Conservation (phyloP, 1,140 invertebrate genomes). For the Drosophila virilis region DNA sequence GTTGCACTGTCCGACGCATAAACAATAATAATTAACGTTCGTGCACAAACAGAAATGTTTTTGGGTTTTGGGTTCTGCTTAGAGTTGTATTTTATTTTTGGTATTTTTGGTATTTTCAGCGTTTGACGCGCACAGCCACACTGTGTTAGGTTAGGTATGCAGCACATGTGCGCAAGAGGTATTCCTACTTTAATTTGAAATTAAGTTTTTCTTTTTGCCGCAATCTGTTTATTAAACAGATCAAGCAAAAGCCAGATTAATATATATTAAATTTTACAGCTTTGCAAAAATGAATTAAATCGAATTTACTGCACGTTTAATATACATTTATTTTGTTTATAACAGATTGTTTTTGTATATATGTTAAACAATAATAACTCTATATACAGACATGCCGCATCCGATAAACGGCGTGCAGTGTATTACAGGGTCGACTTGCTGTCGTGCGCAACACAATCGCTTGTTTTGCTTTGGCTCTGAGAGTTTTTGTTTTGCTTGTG, state of each 20-base stretch:
- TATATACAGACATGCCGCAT: too few species aligned
- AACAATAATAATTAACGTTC: conserved; percentile 37
- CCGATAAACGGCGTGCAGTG: conserved; percentile 3
- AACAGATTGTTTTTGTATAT: too few species aligned
- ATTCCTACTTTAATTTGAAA: too few species aligned
- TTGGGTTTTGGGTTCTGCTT: neutral
- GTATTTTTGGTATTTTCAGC: conserved; percentile 30
- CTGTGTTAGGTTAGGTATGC: neutral
- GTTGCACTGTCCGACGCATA: conserved; percentile 16
- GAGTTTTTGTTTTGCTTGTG: conserved; percentile 27
- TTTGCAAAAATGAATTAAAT: too few species aligned
- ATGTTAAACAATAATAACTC: neutral
- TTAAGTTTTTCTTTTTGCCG: too few species aligned
- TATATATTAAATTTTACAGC: too few species aligned
- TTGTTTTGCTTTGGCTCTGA: conserved; percentile 25
- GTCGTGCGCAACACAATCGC: neutral
- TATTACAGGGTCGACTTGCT: neutral
- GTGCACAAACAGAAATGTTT: neutral
- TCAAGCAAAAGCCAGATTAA: too few species aligned
- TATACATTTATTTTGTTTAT: too few species aligned
- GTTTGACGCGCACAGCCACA: neutral
- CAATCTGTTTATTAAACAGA: too few species aligned
- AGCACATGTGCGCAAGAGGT: neutral
- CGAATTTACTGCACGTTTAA: too few species aligned
- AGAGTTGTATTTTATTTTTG: conserved; percentile 4